Percentiles rank a stretch among this genome's conserved stretches.
phyloP scores from a whole-genome alignment of 1,140 invertebrate genomes.

The Penaeus chinensis region DNA sequence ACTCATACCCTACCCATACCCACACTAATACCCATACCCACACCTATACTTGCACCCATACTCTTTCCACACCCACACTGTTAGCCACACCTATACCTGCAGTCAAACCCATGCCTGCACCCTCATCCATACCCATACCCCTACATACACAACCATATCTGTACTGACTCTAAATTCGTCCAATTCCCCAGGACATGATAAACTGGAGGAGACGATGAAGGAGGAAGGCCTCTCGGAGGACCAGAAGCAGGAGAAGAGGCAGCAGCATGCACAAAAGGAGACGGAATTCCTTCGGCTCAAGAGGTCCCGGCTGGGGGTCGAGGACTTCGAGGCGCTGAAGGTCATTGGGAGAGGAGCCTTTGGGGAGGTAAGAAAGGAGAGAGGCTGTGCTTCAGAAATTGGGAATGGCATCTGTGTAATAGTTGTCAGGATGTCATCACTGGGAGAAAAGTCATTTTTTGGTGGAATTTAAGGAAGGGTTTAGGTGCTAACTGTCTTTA shows the following conservation, averaged over 20 bases:
- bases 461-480: too few relatives aligned
- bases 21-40: too few relatives aligned
- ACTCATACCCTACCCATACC: too few relatives aligned
- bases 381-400: background rate
- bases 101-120: background rate
- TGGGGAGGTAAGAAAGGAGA: conserved; percentile 81
- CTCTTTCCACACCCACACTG: too few relatives aligned
- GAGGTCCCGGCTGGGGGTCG: conserved; percentile 93
- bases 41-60: too few relatives aligned
- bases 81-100: too few relatives aligned
- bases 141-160: too few relatives aligned
- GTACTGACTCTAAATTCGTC: too few relatives aligned
- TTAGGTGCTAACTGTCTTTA: too few relatives aligned
- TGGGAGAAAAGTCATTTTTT: too few relatives aligned
- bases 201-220: conserved; percentile 65
- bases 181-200: conserved; percentile 59
- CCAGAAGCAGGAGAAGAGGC: conserved; percentile 73
- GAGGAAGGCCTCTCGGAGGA: conserved; percentile 65
- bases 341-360: conserved; percentile 97
- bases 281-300: conserved; percentile 78
- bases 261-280: conserved; percentile 90
- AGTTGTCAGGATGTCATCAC: too few relatives aligned
- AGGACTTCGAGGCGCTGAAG: conserved; percentile 98
- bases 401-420: background rate
- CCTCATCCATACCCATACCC: background rate